Evolutionary conservation across 2,113 vertebrate genomes (phyloP).

Genomic region (Nipponia nippon): DNA sequence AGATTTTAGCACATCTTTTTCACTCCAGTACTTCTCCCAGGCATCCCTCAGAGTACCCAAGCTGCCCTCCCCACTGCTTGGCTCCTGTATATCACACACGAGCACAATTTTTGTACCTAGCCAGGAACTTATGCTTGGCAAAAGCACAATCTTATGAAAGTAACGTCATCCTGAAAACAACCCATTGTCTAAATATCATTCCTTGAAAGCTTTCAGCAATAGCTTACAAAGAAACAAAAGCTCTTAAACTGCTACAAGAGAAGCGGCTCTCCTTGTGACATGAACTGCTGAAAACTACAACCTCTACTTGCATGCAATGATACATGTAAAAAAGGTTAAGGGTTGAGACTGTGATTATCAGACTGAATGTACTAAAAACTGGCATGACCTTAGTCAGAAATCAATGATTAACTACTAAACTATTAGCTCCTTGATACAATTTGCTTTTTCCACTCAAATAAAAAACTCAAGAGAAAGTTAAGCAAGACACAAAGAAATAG

Average conservation of each 20-base stretch:
- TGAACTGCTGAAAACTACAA: not conserved
- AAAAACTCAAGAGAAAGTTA: not conserved
- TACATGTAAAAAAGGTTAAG: not conserved
- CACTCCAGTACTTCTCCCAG: not conserved
- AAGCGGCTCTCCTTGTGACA: accelerated
- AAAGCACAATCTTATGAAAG: not conserved
- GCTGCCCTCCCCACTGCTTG: not conserved
- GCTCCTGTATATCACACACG: not conserved
- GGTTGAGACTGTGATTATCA: not conserved
- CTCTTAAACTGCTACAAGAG: not conserved
- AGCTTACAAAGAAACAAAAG: not conserved
- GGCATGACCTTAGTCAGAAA: not conserved
- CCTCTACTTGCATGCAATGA: accelerated
- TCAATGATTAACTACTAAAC: not conserved
- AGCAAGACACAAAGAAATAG: not conserved
- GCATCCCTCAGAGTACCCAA: not conserved
- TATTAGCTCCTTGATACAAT: not conserved
- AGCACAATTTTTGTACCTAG: not conserved
- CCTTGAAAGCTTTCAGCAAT: not conserved
- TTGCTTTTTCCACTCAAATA: not conserved
- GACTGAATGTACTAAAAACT: not conserved
- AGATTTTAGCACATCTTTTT: not conserved
- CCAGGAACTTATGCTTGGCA: not conserved
- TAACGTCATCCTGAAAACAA: not conserved
- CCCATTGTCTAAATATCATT: not conserved